These are phyloP conservation scores for Athrips mouffetella DNA, from an alignment of 2,888 invertebrate genomes.

Conservation along the genomic window DNA sequence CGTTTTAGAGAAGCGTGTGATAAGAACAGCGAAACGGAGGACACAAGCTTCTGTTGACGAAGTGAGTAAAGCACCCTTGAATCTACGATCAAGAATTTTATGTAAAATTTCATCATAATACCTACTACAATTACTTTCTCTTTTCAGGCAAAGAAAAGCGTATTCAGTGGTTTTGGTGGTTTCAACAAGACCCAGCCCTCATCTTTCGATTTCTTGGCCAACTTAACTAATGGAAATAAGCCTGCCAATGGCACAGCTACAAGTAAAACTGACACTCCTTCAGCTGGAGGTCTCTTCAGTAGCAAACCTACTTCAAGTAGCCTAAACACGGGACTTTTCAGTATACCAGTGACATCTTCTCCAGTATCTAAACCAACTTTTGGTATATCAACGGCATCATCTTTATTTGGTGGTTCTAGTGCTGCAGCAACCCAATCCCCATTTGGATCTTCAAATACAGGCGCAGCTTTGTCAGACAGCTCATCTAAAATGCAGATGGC, in stretches of 20 bases:
- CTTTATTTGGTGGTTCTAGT: slow-evolving; percentile 41
- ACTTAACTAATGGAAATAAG: slow-evolving; percentile 69
- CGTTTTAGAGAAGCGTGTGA: slow-evolving; percentile 85
- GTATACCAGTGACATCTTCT: slow-evolving; percentile 32
- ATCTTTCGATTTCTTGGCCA: slow-evolving; percentile 80
- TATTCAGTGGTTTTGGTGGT: slow-evolving; percentile 84
- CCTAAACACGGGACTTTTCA: slow-evolving; percentile 42
- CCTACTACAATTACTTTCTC: slow-evolving; percentile 27
- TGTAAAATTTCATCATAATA: too few relatives aligned
- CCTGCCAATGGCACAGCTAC: slow-evolving; percentile 46
- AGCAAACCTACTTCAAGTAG: slow-evolving; percentile 40
- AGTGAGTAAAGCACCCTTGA: too few relatives aligned
- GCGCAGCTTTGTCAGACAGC: slow-evolving; percentile 47
- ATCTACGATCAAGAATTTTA: too few relatives aligned
- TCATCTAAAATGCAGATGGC: slow-evolving; percentile 52
- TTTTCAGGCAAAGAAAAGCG: slow-evolving; percentile 73
- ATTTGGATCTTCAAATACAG: slow-evolving; percentile 49
- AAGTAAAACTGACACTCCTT: slow-evolving; percentile 39
- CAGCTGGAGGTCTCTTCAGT: slow-evolving; percentile 45
- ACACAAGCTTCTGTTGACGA: slow-evolving; percentile 41
- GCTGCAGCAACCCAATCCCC: slow-evolving; percentile 35
- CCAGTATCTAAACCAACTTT: slow-evolving; percentile 34
- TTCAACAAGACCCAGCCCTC: slow-evolving; percentile 76
- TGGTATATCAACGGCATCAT: slow-evolving; percentile 35
- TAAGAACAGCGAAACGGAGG: slow-evolving; percentile 87